phyloP scores from a whole-genome alignment of 2,888 invertebrate genomes.

The Caenorhabditis afra region DNA sequence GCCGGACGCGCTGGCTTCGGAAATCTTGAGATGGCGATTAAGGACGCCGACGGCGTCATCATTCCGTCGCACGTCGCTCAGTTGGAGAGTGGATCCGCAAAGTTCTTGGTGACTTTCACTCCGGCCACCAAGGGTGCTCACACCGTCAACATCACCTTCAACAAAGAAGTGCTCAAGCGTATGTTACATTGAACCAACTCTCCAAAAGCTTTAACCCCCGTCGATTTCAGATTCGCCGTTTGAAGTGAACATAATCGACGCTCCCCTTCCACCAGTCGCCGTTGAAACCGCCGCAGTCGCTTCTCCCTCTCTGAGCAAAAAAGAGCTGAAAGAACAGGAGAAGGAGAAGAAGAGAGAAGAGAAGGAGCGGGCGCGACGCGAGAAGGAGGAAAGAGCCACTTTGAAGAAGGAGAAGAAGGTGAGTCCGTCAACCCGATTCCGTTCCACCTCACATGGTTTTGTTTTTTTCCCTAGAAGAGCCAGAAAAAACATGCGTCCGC shows the following conservation, averaged over 20 bases:
- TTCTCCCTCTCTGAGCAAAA: slow-evolving; percentile 66
- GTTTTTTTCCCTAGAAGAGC: slow-evolving; percentile 39
- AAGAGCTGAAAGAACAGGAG: slow-evolving; percentile 67
- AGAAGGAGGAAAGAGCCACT: slow-evolving; percentile 75
- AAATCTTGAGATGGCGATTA: slow-evolving; percentile 93
- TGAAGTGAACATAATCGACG: slow-evolving; percentile 83
- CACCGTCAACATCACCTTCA: slow-evolving; percentile 96
- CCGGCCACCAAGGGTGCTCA: slow-evolving; percentile 95
- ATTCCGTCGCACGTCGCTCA: slow-evolving; percentile 80
- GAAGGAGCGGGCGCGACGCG: slow-evolving; percentile 74
- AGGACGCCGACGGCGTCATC: slow-evolving; percentile 89
- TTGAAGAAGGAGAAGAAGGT: slow-evolving; percentile 70
- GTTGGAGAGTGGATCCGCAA: slow-evolving; percentile 80
- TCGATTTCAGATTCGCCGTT: slow-evolving; percentile 87
- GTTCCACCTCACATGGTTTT: slow-evolving; percentile 20
- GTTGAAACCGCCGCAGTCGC: slow-evolving; percentile 39
- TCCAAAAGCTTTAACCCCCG: neutral
- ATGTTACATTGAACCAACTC: slow-evolving; percentile 3
- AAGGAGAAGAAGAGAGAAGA: slow-evolving; percentile 73
- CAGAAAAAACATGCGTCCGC: slow-evolving; percentile 21
- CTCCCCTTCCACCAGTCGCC: slow-evolving; percentile 46
- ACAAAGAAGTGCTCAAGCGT: slow-evolving; percentile 86
- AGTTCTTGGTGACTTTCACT: slow-evolving; percentile 94
- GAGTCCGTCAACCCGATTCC: slow-evolving; percentile 5
- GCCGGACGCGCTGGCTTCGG: slow-evolving; percentile 97